A percentile compares a stretch with the other conserved stretches of the same genome.
Conservation (phyloP, 1,140 invertebrate genomes). For the Musca domestica region DNA sequence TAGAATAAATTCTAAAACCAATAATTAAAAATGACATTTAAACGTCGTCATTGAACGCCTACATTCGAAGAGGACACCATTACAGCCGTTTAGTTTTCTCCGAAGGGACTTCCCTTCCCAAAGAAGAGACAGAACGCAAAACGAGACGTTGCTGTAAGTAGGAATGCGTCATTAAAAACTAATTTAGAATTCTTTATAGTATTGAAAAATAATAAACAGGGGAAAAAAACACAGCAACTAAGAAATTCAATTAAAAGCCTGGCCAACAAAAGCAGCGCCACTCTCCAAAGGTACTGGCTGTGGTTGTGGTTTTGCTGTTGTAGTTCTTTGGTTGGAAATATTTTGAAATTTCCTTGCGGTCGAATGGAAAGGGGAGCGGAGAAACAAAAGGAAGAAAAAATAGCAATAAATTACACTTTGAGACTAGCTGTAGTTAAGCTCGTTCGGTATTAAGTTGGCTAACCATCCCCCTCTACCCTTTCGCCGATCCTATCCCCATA, state of each 20-base stretch:
- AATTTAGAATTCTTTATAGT: slow-evolving; percentile 8
- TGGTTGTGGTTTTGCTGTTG: not conserved
- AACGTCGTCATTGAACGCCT: too few species aligned
- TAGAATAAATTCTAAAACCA: too few species aligned
- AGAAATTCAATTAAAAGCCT: slow-evolving; percentile 13
- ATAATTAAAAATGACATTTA: too few species aligned
- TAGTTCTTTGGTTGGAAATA: not conserved
- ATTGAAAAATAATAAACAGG: not conserved
- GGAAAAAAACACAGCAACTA: not conserved
- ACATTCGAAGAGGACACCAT: too few species aligned
- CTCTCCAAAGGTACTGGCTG: not conserved
- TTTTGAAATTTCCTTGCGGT: slow-evolving; percentile 12
- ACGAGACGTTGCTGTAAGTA: too few species aligned
- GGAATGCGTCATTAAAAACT: slow-evolving; percentile 16
- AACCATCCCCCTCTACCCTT: too few species aligned
- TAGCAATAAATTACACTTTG: slow-evolving; percentile 10
- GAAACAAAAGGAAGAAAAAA: not conserved
- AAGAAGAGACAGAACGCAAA: too few species aligned
- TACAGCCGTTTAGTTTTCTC: too few species aligned
- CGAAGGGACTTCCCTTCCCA: too few species aligned
- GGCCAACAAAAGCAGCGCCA: not conserved
- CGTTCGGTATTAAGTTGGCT: not conserved
- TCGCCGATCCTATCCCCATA: too few species aligned
- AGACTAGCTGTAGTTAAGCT: slow-evolving; percentile 6
- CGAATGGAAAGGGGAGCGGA: too few species aligned